Evolutionary conservation across 2,113 vertebrate genomes (phyloP).

Genomic region (Rhabdornis inornatus): DNA sequence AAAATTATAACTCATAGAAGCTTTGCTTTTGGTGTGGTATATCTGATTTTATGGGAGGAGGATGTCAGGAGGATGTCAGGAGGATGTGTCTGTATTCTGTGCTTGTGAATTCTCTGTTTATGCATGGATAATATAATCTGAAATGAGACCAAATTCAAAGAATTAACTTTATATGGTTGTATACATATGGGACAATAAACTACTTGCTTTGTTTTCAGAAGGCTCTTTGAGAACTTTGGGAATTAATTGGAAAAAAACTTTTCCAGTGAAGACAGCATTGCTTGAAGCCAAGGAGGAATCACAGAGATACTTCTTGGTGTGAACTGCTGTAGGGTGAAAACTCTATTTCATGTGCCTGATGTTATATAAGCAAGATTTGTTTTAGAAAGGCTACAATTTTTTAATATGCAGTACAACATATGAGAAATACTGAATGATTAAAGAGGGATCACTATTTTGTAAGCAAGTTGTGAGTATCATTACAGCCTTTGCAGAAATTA

Average conservation of each 20-base stretch:
- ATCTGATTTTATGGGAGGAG: neutral
- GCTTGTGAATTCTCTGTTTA: neutral
- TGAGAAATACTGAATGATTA: neutral
- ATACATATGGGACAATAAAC: neutral
- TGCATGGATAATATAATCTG: neutral
- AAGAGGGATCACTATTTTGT: conserved; percentile 24
- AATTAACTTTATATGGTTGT: neutral
- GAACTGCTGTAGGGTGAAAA: neutral
- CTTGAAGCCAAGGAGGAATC: neutral
- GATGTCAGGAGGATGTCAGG: neutral
- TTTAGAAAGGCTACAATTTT: neutral
- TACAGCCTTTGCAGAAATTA: neutral
- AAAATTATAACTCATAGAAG: neutral
- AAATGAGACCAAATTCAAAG: neutral
- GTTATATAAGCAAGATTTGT: conserved; percentile 6
- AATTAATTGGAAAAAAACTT: neutral
- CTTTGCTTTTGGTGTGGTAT: neutral
- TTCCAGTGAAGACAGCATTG: neutral
- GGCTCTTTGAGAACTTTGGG: neutral
- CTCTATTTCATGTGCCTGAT: neutral
- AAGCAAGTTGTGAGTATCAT: conserved; percentile 32
- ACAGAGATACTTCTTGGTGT: neutral
- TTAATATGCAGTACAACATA: neutral
- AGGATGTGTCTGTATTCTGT: neutral
- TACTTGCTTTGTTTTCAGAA: neutral